Percentiles rank a stretch among this genome's conserved stretches.
These are phyloP conservation scores for Brenthis daphne DNA, from an alignment of 2,888 invertebrate genomes.

Conservation along the genomic window DNA sequence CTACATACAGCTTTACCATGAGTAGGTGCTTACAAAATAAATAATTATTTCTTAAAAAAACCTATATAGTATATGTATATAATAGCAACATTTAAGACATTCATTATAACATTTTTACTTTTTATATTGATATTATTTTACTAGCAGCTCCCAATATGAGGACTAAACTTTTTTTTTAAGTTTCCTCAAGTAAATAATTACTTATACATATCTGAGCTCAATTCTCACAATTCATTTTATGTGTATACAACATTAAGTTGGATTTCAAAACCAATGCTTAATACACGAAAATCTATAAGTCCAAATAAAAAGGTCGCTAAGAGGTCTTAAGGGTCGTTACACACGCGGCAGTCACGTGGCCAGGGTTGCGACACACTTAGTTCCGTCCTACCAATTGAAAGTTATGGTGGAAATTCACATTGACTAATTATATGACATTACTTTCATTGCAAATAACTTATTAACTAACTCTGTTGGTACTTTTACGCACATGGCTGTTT, in stretches of 20 bases:
- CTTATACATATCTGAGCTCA: neutral
- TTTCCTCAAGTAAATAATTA: too few relatives aligned
- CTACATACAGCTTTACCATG: too few relatives aligned
- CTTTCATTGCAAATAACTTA: constrained; percentile 3
- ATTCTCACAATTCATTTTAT: neutral
- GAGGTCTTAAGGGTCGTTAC: constrained; percentile 58
- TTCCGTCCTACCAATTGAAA: constrained; percentile 43
- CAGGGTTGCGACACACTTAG: constrained; percentile 52
- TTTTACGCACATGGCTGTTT: too few relatives aligned
- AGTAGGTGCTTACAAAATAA: too few relatives aligned
- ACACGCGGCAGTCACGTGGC: constrained; percentile 69
- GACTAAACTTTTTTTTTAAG: too few relatives aligned
- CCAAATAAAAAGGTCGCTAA: constrained; percentile 47
- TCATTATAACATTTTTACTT: too few relatives aligned
- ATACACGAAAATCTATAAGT: constrained; percentile 31
- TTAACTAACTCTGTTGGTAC: too few relatives aligned
- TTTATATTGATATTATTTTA: too few relatives aligned
- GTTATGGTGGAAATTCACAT: constrained; percentile 53
- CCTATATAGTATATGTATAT: too few relatives aligned
- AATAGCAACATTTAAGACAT: too few relatives aligned
- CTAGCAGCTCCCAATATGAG: neutral
- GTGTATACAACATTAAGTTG: too few relatives aligned
- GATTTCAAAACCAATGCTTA: neutral
- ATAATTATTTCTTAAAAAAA: too few relatives aligned
- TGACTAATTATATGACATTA: constrained; percentile 39